These are phyloP conservation scores for Gerris lacustris DNA, from an alignment of 2,888 invertebrate genomes.

Conservation along the genomic window DNA sequence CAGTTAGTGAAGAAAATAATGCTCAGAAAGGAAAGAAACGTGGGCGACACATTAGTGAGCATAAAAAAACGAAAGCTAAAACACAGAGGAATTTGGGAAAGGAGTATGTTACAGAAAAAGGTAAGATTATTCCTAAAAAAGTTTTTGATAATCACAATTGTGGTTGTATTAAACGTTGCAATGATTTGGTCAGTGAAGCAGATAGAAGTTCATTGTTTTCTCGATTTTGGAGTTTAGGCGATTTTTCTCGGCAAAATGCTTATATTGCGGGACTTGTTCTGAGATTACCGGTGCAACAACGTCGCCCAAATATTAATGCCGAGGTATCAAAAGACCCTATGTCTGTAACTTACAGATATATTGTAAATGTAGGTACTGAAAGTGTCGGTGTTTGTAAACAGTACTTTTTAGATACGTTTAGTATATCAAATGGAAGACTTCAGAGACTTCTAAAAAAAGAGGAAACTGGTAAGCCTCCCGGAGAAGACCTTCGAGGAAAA, in stretches of 20 bases:
- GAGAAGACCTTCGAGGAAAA: slow-evolving; percentile 15
- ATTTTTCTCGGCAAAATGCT: slow-evolving; percentile 13
- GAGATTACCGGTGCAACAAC: slow-evolving; percentile 11
- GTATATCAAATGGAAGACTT: slow-evolving; percentile 34
- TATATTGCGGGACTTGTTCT: slow-evolving; percentile 5
- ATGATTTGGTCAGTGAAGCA: too few relatives aligned
- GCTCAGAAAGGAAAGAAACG: too few relatives aligned
- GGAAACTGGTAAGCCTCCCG: neutral
- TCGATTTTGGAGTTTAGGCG: slow-evolving; percentile 15
- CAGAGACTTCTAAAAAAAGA: slow-evolving; percentile 5
- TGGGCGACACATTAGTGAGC: too few relatives aligned
- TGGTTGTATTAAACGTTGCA: slow-evolving; percentile 7
- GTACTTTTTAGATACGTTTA: slow-evolving; percentile 30
- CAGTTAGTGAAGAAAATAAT: too few relatives aligned
- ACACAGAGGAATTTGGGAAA: neutral
- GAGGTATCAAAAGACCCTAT: neutral
- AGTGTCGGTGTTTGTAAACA: neutral
- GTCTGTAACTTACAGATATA: neutral
- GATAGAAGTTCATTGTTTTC: slow-evolving; percentile 13
- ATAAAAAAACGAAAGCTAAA: too few relatives aligned
- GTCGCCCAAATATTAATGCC: slow-evolving; percentile 6
- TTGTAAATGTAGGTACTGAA: neutral
- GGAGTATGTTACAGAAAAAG: neutral
- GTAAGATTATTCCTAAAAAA: neutral
- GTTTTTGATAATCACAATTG: slow-evolving; percentile 15